Evolutionary conservation across 2,113 vertebrate genomes (phyloP).

Genomic region (Capra hircus): DNA sequence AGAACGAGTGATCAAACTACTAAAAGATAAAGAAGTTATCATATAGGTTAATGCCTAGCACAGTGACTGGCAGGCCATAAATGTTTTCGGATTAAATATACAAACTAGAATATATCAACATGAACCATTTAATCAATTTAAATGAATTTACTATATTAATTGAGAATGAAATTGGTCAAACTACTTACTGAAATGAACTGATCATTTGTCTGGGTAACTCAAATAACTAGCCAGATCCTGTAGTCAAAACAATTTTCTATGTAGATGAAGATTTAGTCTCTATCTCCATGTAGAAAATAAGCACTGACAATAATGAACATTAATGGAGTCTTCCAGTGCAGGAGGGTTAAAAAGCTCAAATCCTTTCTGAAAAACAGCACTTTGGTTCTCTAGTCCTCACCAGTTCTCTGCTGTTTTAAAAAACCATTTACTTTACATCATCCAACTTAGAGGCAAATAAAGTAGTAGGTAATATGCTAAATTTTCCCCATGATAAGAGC

Average conservation of each 20-base stretch:
- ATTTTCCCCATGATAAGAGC: neutral
- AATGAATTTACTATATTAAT: slow-evolving; percentile 39
- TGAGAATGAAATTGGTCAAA: slow-evolving; percentile 30
- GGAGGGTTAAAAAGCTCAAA: neutral
- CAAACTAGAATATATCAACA: slow-evolving; percentile 19
- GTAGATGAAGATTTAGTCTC: neutral
- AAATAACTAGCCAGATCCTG: neutral
- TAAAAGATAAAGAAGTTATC: neutral
- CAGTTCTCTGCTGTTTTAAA: neutral
- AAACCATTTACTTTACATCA: neutral
- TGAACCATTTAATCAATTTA: slow-evolving; percentile 15
- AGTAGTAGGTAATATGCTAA: neutral
- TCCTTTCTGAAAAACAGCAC: neutral
- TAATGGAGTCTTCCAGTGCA: neutral
- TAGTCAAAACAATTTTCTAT: slow-evolving; percentile 31
- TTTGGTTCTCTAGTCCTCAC: neutral
- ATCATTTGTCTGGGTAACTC: slow-evolving; percentile 36
- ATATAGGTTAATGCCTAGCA: neutral
- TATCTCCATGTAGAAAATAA: slow-evolving; percentile 7
- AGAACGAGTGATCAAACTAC: neutral
- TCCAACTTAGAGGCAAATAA: slow-evolving; percentile 14
- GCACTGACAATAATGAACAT: neutral
- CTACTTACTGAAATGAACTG: slow-evolving; percentile 40
- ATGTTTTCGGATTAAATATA: slow-evolving; percentile 27
- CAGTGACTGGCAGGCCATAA: neutral